These are phyloP conservation scores for Andrena chrysosceles DNA, from an alignment of 2,888 invertebrate species.

Conservation along the genomic window DNA sequence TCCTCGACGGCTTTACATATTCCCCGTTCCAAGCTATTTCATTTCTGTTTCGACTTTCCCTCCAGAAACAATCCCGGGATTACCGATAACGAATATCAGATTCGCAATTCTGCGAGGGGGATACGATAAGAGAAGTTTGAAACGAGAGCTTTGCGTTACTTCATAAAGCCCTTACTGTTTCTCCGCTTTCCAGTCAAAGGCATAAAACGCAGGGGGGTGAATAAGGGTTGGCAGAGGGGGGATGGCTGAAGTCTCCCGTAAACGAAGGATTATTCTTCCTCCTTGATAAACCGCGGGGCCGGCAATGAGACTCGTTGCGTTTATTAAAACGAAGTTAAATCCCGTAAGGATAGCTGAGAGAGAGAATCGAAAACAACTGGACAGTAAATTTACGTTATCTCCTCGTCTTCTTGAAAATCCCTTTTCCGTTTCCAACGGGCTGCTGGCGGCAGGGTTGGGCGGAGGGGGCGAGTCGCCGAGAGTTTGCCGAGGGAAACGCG, in stretches of 20 bases:
- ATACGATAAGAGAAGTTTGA: slow-evolving; percentile 32
- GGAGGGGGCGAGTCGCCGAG: neutral
- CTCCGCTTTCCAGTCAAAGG: slow-evolving; percentile 27
- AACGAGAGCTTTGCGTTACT: slow-evolving; percentile 33
- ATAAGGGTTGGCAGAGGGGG: neutral
- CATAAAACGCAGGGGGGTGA: slow-evolving; percentile 16
- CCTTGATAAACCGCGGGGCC: slow-evolving; percentile 42
- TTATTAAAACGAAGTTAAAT: slow-evolving; percentile 66
- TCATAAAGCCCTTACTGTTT: slow-evolving; percentile 32
- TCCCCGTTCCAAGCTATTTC: slow-evolving; percentile 2
- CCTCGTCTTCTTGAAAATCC: slow-evolving; percentile 46
- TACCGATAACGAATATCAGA: slow-evolving; percentile 33
- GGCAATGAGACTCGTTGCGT: slow-evolving; percentile 32
- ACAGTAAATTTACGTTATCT: slow-evolving; percentile 60
- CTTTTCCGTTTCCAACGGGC: neutral
- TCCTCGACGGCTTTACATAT: slow-evolving; percentile 16
- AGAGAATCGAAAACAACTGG: slow-evolving; percentile 54
- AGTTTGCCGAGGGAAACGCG: slow-evolving; percentile 30
- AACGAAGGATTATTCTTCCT: slow-evolving; percentile 62
- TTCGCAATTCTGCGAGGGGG: slow-evolving; percentile 11
- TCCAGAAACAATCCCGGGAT: slow-evolving; percentile 9
- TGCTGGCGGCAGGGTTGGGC: neutral
- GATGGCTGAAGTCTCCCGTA: slow-evolving; percentile 41
- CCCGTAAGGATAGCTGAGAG: slow-evolving; percentile 50
- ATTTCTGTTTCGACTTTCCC: slow-evolving; percentile 17